Conservation (phyloP, 2,888 invertebrate species). For the Tanytarsus gracilentus region DNA sequence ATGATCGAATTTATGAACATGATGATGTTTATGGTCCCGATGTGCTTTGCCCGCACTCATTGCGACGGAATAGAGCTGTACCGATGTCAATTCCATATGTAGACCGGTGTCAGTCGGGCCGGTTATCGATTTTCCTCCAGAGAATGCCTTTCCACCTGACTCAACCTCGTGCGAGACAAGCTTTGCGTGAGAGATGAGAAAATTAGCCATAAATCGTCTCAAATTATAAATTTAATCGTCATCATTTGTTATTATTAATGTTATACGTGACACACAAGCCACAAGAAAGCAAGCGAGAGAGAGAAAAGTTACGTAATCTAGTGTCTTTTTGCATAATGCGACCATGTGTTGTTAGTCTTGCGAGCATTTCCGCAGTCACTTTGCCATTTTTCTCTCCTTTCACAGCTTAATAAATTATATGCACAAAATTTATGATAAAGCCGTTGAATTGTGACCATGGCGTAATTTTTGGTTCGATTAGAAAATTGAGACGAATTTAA, state of each 20-base stretch:
- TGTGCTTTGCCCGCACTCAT: slow-evolving; percentile 79
- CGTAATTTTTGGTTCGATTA: no score
- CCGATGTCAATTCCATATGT: slow-evolving; percentile 61
- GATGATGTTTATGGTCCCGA: slow-evolving; percentile 79
- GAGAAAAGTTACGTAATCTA: no score
- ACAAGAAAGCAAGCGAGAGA: no score
- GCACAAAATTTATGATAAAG: no score
- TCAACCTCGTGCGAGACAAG: slow-evolving; percentile 50
- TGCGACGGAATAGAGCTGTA: slow-evolving; percentile 71
- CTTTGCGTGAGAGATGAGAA: not conserved
- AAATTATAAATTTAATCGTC: not conserved
- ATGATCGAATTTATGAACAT: slow-evolving; percentile 70
- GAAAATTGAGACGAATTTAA: no score
- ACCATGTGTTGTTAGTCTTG: no score
- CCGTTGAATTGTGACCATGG: no score
- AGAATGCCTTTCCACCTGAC: slow-evolving; percentile 63
- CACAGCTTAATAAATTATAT: no score
- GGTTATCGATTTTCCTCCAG: slow-evolving; percentile 48
- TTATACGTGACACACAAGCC: no score
- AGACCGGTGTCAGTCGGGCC: slow-evolving; percentile 39
- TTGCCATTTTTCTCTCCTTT: no score
- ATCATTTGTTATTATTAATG: not conserved
- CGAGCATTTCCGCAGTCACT: no score
- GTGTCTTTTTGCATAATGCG: no score
- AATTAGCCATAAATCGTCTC: not conserved